Evolutionary conservation across 2,797 vertebrate genomes (phyloP).

Genomic region (Takifugu rubripes): DNA sequence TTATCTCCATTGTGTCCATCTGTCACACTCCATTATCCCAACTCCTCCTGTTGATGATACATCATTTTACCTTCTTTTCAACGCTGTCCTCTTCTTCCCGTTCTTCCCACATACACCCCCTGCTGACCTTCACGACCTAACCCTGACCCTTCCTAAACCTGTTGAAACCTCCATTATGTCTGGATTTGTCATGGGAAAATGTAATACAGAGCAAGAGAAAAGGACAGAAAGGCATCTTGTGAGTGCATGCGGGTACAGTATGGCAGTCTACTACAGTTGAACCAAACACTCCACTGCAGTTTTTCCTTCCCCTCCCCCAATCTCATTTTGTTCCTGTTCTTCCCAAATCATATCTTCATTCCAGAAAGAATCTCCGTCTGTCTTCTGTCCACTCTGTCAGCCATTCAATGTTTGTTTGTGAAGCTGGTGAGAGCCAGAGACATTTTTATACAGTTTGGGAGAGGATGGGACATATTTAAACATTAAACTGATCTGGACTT

Average conservation of each 20-base stretch:
- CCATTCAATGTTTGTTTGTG: constrained; percentile 8
- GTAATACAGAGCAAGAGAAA: not conserved
- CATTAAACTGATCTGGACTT: constrained; percentile 1
- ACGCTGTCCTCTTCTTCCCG: constrained; percentile 29
- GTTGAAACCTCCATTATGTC: constrained; percentile 66
- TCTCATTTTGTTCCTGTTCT: constrained; percentile 26
- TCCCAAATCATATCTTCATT: constrained; percentile 23
- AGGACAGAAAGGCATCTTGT: not conserved
- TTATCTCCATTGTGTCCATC: constrained; percentile 61
- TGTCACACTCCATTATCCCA: constrained; percentile 62
- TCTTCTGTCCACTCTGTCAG: constrained; percentile 38
- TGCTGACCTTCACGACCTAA: constrained; percentile 57
- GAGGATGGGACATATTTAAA: not conserved
- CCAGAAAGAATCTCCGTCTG: constrained; percentile 23
- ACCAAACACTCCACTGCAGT: constrained; percentile 41
- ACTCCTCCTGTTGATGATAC: constrained; percentile 38
- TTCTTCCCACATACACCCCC: constrained; percentile 17
- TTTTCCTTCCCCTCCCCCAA: constrained; percentile 18
- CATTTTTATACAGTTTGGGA: not conserved
- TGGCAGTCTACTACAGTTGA: constrained; percentile 12
- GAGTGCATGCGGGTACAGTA: not conserved
- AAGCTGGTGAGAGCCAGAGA: not conserved
- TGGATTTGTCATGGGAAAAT: constrained; percentile 70
- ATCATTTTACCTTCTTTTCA: constrained; percentile 39
- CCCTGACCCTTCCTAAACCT: constrained; percentile 61